Evolutionary conservation across 1,140 invertebrate species (phyloP).

Genomic region (Coelopa frigida): DNA sequence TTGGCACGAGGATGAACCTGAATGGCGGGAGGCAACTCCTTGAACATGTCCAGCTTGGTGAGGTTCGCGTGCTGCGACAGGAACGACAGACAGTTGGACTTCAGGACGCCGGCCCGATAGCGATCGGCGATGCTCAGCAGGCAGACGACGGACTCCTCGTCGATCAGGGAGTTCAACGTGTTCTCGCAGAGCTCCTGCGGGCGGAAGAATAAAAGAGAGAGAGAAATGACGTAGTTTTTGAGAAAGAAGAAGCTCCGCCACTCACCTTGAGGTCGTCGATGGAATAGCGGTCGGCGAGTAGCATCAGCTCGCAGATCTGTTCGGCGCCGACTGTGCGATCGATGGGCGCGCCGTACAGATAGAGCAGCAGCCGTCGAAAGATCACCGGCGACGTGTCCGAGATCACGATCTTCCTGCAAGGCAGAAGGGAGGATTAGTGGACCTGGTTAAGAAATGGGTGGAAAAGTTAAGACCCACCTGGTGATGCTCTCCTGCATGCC

Average conservation of each 20-base stretch:
- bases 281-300: slow-evolving; percentile 50
- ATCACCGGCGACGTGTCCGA: slow-evolving; percentile 58
- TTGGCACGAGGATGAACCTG: slow-evolving; percentile 43
- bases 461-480: slow-evolving; percentile 44
- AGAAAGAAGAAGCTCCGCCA: neutral
- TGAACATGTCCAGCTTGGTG: slow-evolving; percentile 56
- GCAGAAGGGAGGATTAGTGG: slow-evolving; percentile 1
- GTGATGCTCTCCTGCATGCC: slow-evolving; percentile 67
- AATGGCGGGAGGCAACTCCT: slow-evolving; percentile 54
- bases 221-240: neutral
- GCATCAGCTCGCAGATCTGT: slow-evolving; percentile 57
- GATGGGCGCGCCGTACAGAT: slow-evolving; percentile 57
- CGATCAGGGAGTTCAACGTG: slow-evolving; percentile 51
- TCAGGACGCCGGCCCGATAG: slow-evolving; percentile 54
- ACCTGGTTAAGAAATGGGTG: neutral
- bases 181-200: slow-evolving; percentile 58
- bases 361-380: slow-evolving; percentile 56
- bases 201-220: neutral
- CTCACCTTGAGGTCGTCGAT: slow-evolving; percentile 37
- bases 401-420: slow-evolving; percentile 56
- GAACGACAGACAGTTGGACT: slow-evolving; percentile 52
- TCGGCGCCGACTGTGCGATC: slow-evolving; percentile 49
- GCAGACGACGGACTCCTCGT: slow-evolving; percentile 58
- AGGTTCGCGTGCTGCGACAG: slow-evolving; percentile 52
- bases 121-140: slow-evolving; percentile 61